Base-by-base conservation (phyloP, 2,888 invertebrate genomes). In the Nephrotoma flavescens region DNA sequence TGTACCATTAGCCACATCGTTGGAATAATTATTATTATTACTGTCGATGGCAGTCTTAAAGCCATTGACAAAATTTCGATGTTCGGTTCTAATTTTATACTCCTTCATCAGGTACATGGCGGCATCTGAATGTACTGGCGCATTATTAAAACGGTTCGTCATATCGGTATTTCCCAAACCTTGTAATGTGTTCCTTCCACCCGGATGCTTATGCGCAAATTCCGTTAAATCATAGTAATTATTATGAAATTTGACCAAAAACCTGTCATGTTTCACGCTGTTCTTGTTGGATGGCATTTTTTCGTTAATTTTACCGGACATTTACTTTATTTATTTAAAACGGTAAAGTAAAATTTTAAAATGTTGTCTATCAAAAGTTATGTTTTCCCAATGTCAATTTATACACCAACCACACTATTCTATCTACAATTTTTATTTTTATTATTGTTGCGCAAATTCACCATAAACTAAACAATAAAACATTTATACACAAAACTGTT, bases 201-300 rank as follows among this genome's bases (percentile, higher is more conserved):
- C 96, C 0, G 96, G 96, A 90, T 96, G 96, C 89, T 95, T 94
- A 86, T 93, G 93, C 86, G 95, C 89, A 89, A 96, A 96, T 47
- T 92, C 90, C 85, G 93, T 91, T 86, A 96, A 92, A 89, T 96
- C 94, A 91, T 96, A 96, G 86, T 90, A 91, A 52, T 93, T 91
- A 7, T 92, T 92, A 87, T 92, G 91, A 89, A 92, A 93, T 88
- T 90, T 90, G 0, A 92, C 91, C 19, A 92, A 89, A 86, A 90
- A 89, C 87, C 89, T 89, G 3, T 89, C 47, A 31, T 11, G 2
- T 71, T 31, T 71, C 11, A 31, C 31, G 31, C 31, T 31, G 1
- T 71, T 71, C 31, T 11, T 31, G 9, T 71, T 6, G 31, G 31
- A 31, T 6, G 71, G 2, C 11, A 71, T 71, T 52, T 47, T 11